Conservation (phyloP, 37 sponge, comb jelly and placozoan genomes). For the Mnemiopsis leidyi region DNA sequence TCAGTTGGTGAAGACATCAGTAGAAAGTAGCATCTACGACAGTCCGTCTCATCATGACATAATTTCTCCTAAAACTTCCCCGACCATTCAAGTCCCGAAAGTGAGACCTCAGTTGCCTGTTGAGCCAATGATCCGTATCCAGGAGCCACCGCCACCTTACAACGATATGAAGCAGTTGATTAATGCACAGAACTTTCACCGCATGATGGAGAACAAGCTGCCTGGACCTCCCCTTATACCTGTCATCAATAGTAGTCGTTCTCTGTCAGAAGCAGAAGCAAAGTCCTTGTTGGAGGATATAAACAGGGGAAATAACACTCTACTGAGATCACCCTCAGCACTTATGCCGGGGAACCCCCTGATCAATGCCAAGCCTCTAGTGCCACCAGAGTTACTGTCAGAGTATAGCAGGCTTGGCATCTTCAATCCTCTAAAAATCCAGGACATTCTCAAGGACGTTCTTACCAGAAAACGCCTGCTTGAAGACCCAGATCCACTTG, state of each 20-base stretch:
- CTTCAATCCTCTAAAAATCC: background rate
- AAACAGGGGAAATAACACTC: background rate
- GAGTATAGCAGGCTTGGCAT: background rate
- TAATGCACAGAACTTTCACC: background rate
- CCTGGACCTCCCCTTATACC: background rate
- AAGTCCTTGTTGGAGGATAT: background rate
- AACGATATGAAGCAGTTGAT: background rate
- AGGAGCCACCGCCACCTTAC: background rate
- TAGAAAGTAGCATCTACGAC: background rate
- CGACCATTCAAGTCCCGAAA: background rate
- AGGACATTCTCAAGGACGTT: background rate
- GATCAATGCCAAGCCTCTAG: background rate
- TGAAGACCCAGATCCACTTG: background rate
- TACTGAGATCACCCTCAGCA: background rate
- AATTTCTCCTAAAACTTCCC: background rate
- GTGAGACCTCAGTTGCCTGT: slow-evolving; percentile 44
- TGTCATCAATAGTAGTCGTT: background rate
- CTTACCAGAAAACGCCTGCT: background rate
- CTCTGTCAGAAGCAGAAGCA: background rate
- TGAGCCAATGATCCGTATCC: background rate
- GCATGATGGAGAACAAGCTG: background rate
- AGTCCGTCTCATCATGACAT: background rate
- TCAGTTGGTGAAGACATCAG: background rate
- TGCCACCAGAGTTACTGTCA: background rate
- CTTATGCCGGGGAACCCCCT: background rate